These are phyloP conservation scores for Bombyx mandarina DNA, from an alignment of 1,140 invertebrate genomes.

Conservation along the genomic window DNA sequence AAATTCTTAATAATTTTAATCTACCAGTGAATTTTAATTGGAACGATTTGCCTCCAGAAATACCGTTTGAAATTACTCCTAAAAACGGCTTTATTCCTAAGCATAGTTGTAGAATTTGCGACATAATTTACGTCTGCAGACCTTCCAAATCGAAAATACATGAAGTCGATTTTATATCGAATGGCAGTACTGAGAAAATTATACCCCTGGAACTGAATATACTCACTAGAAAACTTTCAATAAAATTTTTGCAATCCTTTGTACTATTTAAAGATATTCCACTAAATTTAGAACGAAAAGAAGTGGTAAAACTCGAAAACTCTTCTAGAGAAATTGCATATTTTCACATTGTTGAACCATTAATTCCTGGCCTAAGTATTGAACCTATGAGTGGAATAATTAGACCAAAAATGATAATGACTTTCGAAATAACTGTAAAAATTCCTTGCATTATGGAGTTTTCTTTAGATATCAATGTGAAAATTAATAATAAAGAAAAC, in stretches of 20 bases:
- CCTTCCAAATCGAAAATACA: slow-evolving; percentile 47
- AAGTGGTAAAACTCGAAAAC: slow-evolving; percentile 56
- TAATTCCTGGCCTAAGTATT: slow-evolving; percentile 50
- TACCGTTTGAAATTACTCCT: slow-evolving; percentile 52
- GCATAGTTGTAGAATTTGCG: slow-evolving; percentile 45
- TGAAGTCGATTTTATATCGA: slow-evolving; percentile 42
- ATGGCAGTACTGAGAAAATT: slow-evolving; percentile 20
- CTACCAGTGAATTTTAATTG: slow-evolving; percentile 41
- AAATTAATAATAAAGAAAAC: slow-evolving; percentile 63
- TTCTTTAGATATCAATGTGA: slow-evolving; percentile 45
- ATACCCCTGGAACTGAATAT: slow-evolving; percentile 49
- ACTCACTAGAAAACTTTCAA: slow-evolving; percentile 44
- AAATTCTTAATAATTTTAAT: slow-evolving; percentile 52
- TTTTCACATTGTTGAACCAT: slow-evolving; percentile 52
- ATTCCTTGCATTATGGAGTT: slow-evolving; percentile 55
- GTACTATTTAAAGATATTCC: slow-evolving; percentile 56
- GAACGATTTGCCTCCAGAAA: slow-evolving; percentile 34
- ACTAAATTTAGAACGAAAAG: slow-evolving; percentile 47
- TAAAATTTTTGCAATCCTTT: slow-evolving; percentile 50
- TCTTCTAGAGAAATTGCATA: slow-evolving; percentile 54
- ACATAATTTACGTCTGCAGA: slow-evolving; percentile 44
- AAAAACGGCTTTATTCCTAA: slow-evolving; percentile 30
- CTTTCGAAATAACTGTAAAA: slow-evolving; percentile 45
- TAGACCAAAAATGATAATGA: slow-evolving; percentile 50
- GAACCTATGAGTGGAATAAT: slow-evolving; percentile 53